A percentile compares a stretch with the other conserved stretches of the same genome.
Evolutionary conservation across 1,140 invertebrate species (phyloP).

Genomic region (Rhagoletis pomonella): DNA sequence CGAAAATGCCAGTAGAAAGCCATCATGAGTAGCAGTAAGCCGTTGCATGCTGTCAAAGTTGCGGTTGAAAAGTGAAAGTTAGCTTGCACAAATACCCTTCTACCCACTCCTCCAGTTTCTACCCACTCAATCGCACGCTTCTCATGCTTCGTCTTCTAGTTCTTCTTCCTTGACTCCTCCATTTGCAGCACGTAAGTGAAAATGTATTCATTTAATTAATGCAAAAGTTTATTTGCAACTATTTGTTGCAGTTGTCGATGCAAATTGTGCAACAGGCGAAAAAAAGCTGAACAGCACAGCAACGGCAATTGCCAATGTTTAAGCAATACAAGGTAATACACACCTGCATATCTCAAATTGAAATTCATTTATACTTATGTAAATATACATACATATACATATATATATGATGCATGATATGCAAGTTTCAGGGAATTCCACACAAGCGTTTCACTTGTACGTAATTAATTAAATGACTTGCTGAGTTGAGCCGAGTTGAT

Average conservation of each 20-base stretch:
- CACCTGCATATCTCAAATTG: background rate
- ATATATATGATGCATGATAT: background rate
- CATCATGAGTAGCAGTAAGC: too few relatives aligned
- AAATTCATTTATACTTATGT: too few relatives aligned
- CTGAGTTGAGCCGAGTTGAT: conserved; percentile 34
- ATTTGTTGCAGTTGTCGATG: conserved; percentile 40
- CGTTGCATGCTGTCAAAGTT: background rate
- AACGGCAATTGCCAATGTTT: background rate
- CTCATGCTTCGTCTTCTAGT: too few relatives aligned
- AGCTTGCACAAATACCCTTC: background rate
- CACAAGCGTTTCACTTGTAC: background rate
- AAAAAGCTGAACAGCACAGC: background rate
- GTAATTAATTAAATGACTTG: conserved; percentile 33
- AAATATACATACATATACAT: background rate
- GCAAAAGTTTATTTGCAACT: conserved; percentile 26
- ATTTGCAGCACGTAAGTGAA: background rate
- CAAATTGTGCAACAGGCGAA: conserved; percentile 42
- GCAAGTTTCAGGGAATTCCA: background rate
- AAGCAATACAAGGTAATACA: background rate
- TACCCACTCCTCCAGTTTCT: background rate
- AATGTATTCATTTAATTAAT: conserved; percentile 29
- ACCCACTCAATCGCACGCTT: too few relatives aligned
- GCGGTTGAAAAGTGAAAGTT: background rate
- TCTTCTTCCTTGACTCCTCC: too few relatives aligned
- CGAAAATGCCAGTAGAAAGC: too few relatives aligned